Percentiles rank a stretch among this genome's conserved stretches.
These are phyloP conservation scores for Perodicticus potto DNA, from an alignment of 2,797 vertebrate genomes.

Conservation along the genomic window DNA sequence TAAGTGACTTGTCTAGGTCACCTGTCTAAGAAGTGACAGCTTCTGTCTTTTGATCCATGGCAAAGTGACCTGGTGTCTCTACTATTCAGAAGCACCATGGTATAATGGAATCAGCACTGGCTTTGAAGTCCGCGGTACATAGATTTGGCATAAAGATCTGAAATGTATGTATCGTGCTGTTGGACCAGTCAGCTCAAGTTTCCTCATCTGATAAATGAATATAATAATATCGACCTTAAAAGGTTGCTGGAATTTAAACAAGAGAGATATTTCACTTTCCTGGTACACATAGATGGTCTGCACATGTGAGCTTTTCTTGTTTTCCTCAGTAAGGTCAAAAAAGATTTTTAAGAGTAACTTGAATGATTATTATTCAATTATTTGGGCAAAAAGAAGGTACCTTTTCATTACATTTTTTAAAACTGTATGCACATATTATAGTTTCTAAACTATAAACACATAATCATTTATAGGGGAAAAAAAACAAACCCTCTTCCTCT, in stretches of 20 bases:
- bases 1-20: constrained; percentile 54
- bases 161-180: constrained; percentile 47
- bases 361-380: neutral
- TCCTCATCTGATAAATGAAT: constrained; percentile 42
- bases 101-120: constrained; percentile 19
- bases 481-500: neutral
- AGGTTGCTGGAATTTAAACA: neutral
- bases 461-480: neutral
- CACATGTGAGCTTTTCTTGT: neutral
- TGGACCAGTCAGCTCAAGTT: constrained; percentile 37
- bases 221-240: neutral
- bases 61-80: constrained; percentile 65
- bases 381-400: neutral
- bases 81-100: constrained; percentile 30
- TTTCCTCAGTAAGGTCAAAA: neutral
- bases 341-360: neutral
- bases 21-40: constrained; percentile 2
- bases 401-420: neutral
- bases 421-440: neutral
- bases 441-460: too few relatives aligned
- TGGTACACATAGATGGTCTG: neutral
- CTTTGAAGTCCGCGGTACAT: constrained; percentile 60
- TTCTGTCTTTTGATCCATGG: constrained; percentile 69
- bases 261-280: neutral
- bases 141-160: constrained; percentile 31